Evolutionary conservation across 2,888 invertebrate species (phyloP), one percentile per base, ranked within the genome.

Genomic region (Geophilus truncorum): DNA sequence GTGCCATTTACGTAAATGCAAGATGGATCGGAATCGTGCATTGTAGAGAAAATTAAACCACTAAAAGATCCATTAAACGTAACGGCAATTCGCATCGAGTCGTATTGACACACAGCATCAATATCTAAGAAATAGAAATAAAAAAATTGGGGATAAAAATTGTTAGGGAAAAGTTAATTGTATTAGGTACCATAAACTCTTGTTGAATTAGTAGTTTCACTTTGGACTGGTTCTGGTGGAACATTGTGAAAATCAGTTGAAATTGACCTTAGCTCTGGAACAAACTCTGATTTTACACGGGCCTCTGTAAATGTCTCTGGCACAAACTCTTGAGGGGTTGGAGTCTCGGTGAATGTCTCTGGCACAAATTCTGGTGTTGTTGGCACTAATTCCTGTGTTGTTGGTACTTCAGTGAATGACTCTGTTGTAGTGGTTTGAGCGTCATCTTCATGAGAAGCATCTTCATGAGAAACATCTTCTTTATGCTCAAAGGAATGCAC

Each of bases 1-100:
- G 95, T 94, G 0, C 96, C 96, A 88, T 96, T 96, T 83, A 96
- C 93, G 88, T 96, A 96, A 91, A 96, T 95, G 86, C 96, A 96
- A 86, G 96, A 95, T 0, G 94, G 94, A 86, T 96, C 96, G 86
- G 96, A 95, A 0, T 95, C 94, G 87, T 96, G 96, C 80, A 93
- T 94, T 86, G 96, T 94, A 0, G 95, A 95, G 88, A 96, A 96
- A 30, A 96, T 91, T 62, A 96, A 89, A 70, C 96, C 96, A 25
- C 91, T 90, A 85, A 96, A 96, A 0, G 95, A 93, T 23, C 96
- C 96, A 87, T 96, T 96, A 88, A 96, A 96, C 1, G 94, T 94
- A 76, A 96, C 93, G 83, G 94, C 90, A 82, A 96, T 96, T 88
- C 96, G 96, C 96, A 96, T 96, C 87, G 94, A 95, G 87, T 96